phyloP scores from a whole-genome alignment of 2,888 invertebrate species.

The Eupithecia insigniata region DNA sequence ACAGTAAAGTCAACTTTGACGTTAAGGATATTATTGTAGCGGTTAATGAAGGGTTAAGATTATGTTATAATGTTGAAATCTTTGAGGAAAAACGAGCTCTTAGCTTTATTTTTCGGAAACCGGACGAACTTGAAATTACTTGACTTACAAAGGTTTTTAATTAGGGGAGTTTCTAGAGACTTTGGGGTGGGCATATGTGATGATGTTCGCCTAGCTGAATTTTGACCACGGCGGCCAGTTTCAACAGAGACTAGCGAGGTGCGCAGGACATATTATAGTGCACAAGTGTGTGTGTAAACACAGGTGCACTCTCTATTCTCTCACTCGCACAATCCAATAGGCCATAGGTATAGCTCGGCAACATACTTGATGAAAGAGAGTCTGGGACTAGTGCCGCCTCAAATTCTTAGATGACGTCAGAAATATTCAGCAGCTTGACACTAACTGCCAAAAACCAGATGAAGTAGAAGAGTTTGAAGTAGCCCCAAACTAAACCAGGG shows the following conservation, averaged over 20 bases:
- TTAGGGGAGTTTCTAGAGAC: not conserved
- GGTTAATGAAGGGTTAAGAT: slow-evolving; percentile 11
- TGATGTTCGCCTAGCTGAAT: too few relatives aligned
- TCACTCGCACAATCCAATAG: too few relatives aligned
- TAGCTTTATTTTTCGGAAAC: not conserved
- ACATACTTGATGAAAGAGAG: not conserved
- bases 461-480: not conserved
- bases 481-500: not conserved
- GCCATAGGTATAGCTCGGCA: not conserved
- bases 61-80: not conserved
- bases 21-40: slow-evolving; percentile 15
- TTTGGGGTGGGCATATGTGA: not conserved
- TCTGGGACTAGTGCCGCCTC: not conserved
- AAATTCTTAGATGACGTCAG: not conserved
- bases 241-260: too few relatives aligned
- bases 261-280: too few relatives aligned
- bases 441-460: not conserved
- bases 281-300: too few relatives aligned
- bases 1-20: slow-evolving; percentile 32
- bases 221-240: too few relatives aligned
- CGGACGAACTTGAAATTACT: not conserved
- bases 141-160: not conserved
- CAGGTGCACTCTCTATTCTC: too few relatives aligned
- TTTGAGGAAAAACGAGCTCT: not conserved
- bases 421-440: not conserved